Percentiles rank a stretch among this genome's conserved stretches.
Evolutionary conservation across 2,113 vertebrate genomes (phyloP).

Genomic region (Stigmatopora nigra): DNA sequence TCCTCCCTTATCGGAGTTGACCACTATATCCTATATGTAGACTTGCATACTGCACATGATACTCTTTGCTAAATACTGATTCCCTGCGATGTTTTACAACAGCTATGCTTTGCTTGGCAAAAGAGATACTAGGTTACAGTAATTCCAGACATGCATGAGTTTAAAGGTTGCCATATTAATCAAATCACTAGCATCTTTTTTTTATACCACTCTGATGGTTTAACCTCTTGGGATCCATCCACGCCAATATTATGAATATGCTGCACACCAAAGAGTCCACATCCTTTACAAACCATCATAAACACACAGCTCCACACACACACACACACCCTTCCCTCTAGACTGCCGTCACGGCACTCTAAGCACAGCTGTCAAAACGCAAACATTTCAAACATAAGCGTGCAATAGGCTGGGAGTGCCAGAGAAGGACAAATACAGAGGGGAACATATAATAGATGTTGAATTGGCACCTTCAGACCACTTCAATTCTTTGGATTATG

Average conservation of each 20-base stretch:
- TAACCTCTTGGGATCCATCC: constrained; percentile 16
- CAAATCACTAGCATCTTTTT: constrained; percentile 35
- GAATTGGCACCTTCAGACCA: constrained; percentile 52
- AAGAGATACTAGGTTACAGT: not conserved
- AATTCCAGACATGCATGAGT: constrained; percentile 10
- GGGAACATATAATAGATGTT: constrained; percentile 35
- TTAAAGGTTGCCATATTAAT: constrained; percentile 37
- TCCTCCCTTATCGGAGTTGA: too few relatives aligned
- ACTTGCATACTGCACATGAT: not conserved
- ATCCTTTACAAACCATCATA: constrained; percentile 40
- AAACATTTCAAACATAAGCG: constrained; percentile 62
- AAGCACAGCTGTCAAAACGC: constrained; percentile 75
- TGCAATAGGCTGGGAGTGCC: constrained; percentile 45
- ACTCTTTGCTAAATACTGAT: not conserved
- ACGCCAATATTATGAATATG: constrained; percentile 34
- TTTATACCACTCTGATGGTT: constrained; percentile 15
- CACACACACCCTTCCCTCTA: constrained; percentile 69
- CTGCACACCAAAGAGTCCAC: constrained; percentile 32
- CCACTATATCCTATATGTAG: too few relatives aligned
- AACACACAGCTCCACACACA: constrained; percentile 56
- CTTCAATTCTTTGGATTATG: constrained; percentile 20
- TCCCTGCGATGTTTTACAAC: not conserved
- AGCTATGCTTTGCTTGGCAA: constrained; percentile 1
- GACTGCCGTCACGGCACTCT: constrained; percentile 64
- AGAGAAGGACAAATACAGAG: constrained; percentile 34